Conservation (phyloP, 2,888 invertebrate genomes). For the Mamestra brassicae region DNA sequence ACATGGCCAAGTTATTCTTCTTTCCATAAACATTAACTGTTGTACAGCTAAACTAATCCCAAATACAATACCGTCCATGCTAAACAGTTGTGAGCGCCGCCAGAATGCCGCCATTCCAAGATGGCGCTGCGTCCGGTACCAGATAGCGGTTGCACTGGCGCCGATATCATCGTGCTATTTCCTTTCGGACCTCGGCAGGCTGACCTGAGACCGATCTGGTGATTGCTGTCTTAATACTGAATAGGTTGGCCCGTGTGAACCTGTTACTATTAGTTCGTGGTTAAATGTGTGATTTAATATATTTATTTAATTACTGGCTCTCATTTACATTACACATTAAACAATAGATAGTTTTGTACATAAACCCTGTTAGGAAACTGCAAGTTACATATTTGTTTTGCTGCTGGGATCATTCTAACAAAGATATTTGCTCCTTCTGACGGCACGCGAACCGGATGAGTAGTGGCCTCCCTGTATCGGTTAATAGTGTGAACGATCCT, state of each 20-base stretch:
- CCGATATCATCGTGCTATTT: constrained; percentile 49
- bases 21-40: neutral
- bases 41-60: neutral
- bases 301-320: too few species aligned
- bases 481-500: too few species aligned
- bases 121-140: constrained; percentile 43
- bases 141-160: constrained; percentile 28
- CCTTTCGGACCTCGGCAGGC: constrained; percentile 34
- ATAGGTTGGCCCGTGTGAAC: constrained; percentile 22
- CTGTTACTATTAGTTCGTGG: constrained; percentile 17
- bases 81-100: neutral
- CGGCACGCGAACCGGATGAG: too few species aligned
- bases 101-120: constrained; percentile 4
- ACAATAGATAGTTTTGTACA: too few species aligned
- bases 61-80: constrained; percentile 6
- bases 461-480: too few species aligned
- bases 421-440: too few species aligned
- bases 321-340: too few species aligned
- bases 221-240: constrained; percentile 33
- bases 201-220: constrained; percentile 46
- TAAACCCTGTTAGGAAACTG: too few species aligned
- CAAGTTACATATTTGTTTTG: too few species aligned
- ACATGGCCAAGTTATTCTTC: neutral
- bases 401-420: too few species aligned
- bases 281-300: too few species aligned